A percentile compares a stretch with the other conserved stretches of the same genome.
phyloP scores from a whole-genome alignment of 2,888 invertebrate species.

The Callyntrura guangdongensis region DNA sequence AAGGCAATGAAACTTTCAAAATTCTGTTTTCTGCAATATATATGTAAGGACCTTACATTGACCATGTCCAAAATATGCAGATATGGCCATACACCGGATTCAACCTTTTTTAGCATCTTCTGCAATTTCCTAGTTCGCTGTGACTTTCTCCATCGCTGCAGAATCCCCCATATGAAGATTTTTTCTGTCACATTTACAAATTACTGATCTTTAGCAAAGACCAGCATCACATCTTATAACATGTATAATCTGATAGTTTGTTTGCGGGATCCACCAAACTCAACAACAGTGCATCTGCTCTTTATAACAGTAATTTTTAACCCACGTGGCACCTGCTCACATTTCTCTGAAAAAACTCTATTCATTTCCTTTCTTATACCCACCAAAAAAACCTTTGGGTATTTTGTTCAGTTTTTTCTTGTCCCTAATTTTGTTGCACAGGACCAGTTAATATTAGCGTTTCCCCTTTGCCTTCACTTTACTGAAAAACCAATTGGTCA shows the following conservation, averaged over 20 bases:
- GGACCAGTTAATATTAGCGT: no score
- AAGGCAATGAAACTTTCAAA: no score
- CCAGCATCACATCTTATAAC: constrained; percentile 91
- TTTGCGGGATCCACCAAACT: constrained; percentile 96
- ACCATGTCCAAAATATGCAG: no score
- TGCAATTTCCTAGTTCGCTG: constrained; percentile 93
- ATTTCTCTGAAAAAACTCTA: constrained; percentile 94
- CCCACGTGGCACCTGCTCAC: constrained; percentile 95
- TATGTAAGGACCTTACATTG: no score
- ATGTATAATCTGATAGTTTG: constrained; percentile 95
- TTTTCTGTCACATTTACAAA: constrained; percentile 93
- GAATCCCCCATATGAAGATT: constrained; percentile 94
- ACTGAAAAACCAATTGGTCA: no score
- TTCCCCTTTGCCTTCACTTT: no score
- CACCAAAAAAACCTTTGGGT: constrained; percentile 93
- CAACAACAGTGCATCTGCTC: constrained; percentile 95
- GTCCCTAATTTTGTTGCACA: constrained; percentile 94
- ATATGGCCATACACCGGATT: no score
- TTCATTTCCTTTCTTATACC: constrained; percentile 95
- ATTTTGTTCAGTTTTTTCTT: constrained; percentile 90
- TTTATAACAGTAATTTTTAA: constrained; percentile 93
- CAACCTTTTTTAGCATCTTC: constrained; percentile 94
- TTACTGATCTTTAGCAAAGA: constrained; percentile 92
- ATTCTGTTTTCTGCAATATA: no score
- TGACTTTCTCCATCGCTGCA: constrained; percentile 94